Evolutionary conservation across 53 echinoderm and acorn worm species (phyloP), one percentile per base, ranked within the genome.

Genomic region (Luidia sarsii): DNA sequence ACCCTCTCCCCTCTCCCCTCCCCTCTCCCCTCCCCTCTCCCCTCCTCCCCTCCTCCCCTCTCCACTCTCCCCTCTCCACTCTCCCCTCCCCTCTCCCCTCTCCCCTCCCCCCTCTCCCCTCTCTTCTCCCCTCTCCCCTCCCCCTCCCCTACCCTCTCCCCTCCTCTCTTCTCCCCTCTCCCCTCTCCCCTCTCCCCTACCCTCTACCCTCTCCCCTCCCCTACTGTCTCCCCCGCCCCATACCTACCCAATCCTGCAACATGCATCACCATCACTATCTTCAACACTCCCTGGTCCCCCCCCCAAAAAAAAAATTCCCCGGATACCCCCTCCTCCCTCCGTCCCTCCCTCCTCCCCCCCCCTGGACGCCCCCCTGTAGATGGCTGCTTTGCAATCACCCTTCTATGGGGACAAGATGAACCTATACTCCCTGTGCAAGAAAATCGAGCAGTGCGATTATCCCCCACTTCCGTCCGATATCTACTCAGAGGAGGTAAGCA

Each of bases 341-440:
- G 28, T 27, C 7, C 39, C 45, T 6, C 39, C 48, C 59, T 51
- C 25, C 56, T 71, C 16, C 64, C 33, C 22, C 80, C 73, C 30
- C 28, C 72, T 63, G 20, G 56, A 72, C 25, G 72, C 72, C 72
- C 72, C 39, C n/a, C 39, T 72, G 15, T 72, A 96, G 96, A 96
- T 96, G 96, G 97, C 97, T 50, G 97, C 97, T 72, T 83, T 96
- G 50, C 97, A 96, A 82, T 96, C 97, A 50, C 96, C 97, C 67
- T 96, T 96, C 81, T 96, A 96, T 89, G 97, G 97, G 21, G 97
- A 96, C 84, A 96, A 96, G 90, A 96, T 96, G 97, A 96, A 96
- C 69, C 88, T 96, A 22, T 96, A 96, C 77, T 93, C 97, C 52
- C 85, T 96, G 55, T 96, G 97, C 88, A 96, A 96, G 90, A 96